Conservation (phyloP, 2,888 invertebrate species). For the Clepsis dumicolana region DNA sequence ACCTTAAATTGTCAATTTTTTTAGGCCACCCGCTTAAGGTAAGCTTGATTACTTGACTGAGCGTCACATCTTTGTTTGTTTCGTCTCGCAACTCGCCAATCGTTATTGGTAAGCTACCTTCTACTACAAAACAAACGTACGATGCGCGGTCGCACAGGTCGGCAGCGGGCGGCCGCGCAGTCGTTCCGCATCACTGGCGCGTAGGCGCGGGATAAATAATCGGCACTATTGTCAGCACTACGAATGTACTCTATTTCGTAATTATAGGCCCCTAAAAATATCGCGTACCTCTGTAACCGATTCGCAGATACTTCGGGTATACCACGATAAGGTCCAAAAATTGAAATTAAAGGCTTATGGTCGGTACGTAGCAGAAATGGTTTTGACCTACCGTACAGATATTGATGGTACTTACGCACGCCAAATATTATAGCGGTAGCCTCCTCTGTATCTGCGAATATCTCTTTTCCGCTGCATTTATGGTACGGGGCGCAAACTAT, state of each 20-base stretch:
- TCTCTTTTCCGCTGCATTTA: neutral
- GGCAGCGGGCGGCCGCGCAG: neutral
- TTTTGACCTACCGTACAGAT: slow-evolving; percentile 35
- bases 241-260: slow-evolving; percentile 13
- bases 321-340: slow-evolving; percentile 44
- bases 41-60: slow-evolving; percentile 6
- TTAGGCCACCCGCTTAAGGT: neutral
- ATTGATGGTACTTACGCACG: slow-evolving; percentile 29
- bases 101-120: slow-evolving; percentile 21
- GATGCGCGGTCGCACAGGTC: slow-evolving; percentile 19
- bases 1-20: slow-evolving; percentile 6
- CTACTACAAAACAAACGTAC: slow-evolving; percentile 14
- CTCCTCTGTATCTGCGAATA: no score
- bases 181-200: neutral
- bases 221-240: slow-evolving; percentile 13
- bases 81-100: neutral
- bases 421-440: neutral
- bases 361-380: slow-evolving; percentile 44
- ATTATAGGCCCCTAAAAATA: slow-evolving; percentile 5
- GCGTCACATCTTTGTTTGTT: slow-evolving; percentile 7
- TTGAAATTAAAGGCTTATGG: slow-evolving; percentile 44
- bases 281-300: slow-evolving; percentile 43
- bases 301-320: slow-evolving; percentile 47
- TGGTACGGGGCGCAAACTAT: no score
- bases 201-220: slow-evolving; percentile 2